Evolutionary conservation across 2,797 vertebrate species (phyloP), one percentile per base, ranked within the genome.

Genomic region (Dendrocincla tyrannina): DNA sequence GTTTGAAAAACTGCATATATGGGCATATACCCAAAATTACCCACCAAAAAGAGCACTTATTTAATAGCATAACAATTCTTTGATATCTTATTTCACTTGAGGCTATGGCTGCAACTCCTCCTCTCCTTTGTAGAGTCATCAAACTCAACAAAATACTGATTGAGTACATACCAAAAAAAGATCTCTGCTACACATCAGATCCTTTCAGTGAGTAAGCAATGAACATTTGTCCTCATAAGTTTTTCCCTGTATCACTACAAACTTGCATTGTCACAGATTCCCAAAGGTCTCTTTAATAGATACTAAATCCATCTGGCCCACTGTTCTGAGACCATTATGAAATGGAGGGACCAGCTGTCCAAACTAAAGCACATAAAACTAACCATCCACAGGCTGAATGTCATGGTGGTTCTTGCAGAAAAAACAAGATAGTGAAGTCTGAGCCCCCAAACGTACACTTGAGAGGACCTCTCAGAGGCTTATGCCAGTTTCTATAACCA

Each of bases 291-390:
- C 83, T 89, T 69, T 83, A 56, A 42, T 32, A 83, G 79, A 64
- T 28, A 74, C 23, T 24, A 77, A 89, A 80, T 52, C 85, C 79
- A 85, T 88, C 79, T 85, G 92, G 52, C 83, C 80, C 52, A 17
- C 49, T 70, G 47, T 25, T 76, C 24, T 25, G 53, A 92, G 50
- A 62, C 24, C 13, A 13, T 63, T 83, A 44, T 5, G 59, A 53
- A 92, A 60, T 28, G 73, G 39, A 83, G 58, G 58, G 58, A 92
- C 74, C 81, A 95, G 81, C 84, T 85, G 74, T 60, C 94, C 80
- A 41, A 89, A 49, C 33, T 17, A 64, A n/a, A 64, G 62, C 19
- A 44, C 41, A 64, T n/a, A 44, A 64, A 44, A n/a, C 41, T 23
- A 63, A 63, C 62, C 55, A 73, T 42, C 74, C 50, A 62, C 64